Conservation (phyloP, 1,140 invertebrate species). For the Elymnias hypermnestra region DNA sequence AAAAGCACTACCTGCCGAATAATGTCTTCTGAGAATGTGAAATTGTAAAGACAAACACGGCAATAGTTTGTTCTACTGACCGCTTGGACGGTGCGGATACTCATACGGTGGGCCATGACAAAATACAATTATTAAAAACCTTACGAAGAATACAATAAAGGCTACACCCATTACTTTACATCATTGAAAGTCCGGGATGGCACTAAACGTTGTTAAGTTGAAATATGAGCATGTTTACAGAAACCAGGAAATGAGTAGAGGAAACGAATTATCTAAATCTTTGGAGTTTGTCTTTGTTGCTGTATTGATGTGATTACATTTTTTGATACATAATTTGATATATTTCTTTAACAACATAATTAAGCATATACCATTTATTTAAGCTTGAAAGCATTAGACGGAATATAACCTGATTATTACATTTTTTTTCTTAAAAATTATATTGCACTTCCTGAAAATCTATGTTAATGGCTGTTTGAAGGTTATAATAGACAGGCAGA, state of each 20-base stretch:
- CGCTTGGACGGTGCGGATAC: background rate
- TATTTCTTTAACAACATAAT: too few species aligned
- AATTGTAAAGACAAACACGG: constrained; percentile 61
- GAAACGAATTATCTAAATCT: constrained; percentile 10
- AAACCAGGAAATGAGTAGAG: constrained; percentile 10
- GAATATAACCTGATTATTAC: too few species aligned
- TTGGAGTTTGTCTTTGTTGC: background rate
- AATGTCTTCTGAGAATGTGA: constrained; percentile 54
- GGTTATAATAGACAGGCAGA: too few species aligned
- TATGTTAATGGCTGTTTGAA: too few species aligned
- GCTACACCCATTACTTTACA: background rate
- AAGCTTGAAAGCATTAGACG: too few species aligned
- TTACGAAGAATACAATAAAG: background rate
- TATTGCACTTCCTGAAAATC: too few species aligned
- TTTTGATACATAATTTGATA: too few species aligned
- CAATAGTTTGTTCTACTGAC: constrained; percentile 40
- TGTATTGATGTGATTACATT: too few species aligned
- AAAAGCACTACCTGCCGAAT: constrained; percentile 53
- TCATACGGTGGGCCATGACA: constrained; percentile 3
- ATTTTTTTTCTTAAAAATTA: too few species aligned
- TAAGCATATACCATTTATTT: too few species aligned
- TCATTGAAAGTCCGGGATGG: constrained; percentile 4
- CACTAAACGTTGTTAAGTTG: constrained; percentile 14
- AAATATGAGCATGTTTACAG: constrained; percentile 19
- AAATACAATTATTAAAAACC: background rate